Percentiles rank a stretch among this genome's conserved stretches.
phyloP scores from a whole-genome alignment of 2,797 vertebrate genomes.

The Prionace glauca region DNA sequence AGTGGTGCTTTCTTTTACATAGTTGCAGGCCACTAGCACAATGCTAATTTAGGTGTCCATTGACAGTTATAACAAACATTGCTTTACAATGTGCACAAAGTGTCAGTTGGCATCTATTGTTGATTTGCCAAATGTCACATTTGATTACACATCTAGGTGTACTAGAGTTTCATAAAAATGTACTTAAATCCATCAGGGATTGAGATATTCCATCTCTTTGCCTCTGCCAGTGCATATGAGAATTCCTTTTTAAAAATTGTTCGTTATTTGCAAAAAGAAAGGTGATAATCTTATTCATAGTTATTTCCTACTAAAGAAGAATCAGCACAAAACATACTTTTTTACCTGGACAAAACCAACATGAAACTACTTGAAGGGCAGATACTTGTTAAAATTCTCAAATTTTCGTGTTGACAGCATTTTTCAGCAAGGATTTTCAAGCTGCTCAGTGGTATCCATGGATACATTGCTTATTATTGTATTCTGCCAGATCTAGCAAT shows the following conservation, averaged over 20 bases:
- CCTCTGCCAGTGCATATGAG: neutral
- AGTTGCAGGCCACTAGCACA: no score
- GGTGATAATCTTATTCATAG: neutral
- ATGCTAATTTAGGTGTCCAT: no score
- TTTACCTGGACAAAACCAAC: neutral
- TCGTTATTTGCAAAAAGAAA: neutral
- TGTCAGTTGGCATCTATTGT: neutral
- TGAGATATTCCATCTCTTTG: neutral
- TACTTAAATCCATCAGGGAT: neutral
- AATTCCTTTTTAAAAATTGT: neutral
- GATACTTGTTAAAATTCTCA: neutral
- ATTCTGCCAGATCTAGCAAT: neutral
- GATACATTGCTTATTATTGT: neutral
- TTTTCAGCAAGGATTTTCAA: neutral
- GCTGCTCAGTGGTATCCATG: neutral
- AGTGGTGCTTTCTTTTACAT: no score
- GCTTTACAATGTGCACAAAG: no score
- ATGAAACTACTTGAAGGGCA: neutral
- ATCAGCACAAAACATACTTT: neutral
- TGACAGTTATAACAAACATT: no score
- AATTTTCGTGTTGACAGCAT: neutral
- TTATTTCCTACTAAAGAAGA: neutral
- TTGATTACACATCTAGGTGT: neutral
- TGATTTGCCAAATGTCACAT: neutral
- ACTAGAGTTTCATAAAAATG: neutral